A percentile compares a stretch with the other conserved stretches of the same genome.
Conservation (phyloP, 2,113 vertebrate species). For the Pelodiscus sinensis region DNA sequence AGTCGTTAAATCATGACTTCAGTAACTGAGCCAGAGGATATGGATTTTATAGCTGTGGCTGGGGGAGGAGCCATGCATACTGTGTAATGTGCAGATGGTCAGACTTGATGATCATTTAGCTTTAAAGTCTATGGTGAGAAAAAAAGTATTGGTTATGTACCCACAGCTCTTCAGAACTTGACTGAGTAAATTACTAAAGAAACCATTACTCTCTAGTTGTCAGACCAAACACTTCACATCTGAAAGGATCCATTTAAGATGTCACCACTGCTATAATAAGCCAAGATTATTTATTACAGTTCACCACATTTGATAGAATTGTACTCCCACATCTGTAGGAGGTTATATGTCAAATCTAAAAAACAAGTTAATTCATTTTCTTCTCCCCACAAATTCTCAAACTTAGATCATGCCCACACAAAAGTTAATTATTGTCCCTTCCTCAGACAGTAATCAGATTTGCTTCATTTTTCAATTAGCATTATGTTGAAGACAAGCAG, state of each 20-base stretch:
- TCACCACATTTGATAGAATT: conserved; percentile 2
- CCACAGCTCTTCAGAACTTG: not conserved
- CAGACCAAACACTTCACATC: conserved; percentile 17
- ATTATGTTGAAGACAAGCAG: not conserved
- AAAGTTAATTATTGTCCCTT: not conserved
- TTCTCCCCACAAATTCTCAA: not conserved
- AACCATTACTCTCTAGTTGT: conserved; percentile 26
- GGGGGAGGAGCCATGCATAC: not conserved
- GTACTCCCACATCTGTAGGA: conserved; percentile 33
- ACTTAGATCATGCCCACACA: not conserved
- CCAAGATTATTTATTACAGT: conserved; percentile 28
- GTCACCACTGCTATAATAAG: conserved; percentile 27
- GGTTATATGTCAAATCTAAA: not conserved
- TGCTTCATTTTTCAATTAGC: not conserved
- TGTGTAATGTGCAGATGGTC: not conserved
- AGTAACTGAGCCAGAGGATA: not conserved
- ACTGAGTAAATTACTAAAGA: conserved; percentile 10
- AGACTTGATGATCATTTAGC: not conserved
- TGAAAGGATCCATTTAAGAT: conserved; percentile 29
- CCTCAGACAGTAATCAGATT: not conserved
- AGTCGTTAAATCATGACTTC: not conserved
- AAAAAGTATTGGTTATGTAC: not conserved
- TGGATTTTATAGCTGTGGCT: not conserved
- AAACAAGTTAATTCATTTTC: not conserved
- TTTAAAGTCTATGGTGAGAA: not conserved